Base-by-base conservation (phyloP, 2,888 invertebrate genomes). In the Watsonalla binaria region DNA sequence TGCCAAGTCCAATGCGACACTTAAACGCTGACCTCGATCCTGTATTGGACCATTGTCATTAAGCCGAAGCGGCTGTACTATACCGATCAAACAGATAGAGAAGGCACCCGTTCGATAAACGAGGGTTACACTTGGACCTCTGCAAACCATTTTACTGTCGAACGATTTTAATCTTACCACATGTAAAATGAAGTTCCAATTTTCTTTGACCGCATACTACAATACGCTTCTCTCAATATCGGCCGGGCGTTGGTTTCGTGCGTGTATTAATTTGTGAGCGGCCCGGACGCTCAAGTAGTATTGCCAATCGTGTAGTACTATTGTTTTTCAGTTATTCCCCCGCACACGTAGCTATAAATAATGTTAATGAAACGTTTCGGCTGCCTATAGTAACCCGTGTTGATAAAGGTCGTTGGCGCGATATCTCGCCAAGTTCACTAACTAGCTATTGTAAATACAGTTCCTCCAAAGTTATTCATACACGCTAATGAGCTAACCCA, bases 11-110 rank as follows among this genome's bases (percentile, higher is more conserved):
- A 80, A 77, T 78, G 73, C 74, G 80, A 82, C 80, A 84, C 78
- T 84, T 80, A 78, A 24, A 74, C 68, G 83, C 64, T 80, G 87
- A 85, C 86, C 86, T 81, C 86, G 78, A 82, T 84, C 80, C 80
- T 78, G 80, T 77, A 82, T 83, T 81, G 80, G 83, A 74, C 76
- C 76, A 74, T 80, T 80, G 84, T 85, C 85, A 86, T 88, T 87
- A 86, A 83, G 80, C 77, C 75, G 76, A 71, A 78, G 74, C 72
- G 72, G 76, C 80, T 76, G 73, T 73, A 72, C 78, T 76, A 72
- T 71, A 66, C 66, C 70, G 66, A 77, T 78, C 72, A 74, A 78
- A 76, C 76, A 75, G 72, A 76, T 74, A 75, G 74, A 42, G 42
- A 5, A 42, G 11, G 72, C 70, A 67, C 76, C 71, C 67, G 74